Conservation (phyloP, 2,888 invertebrate species). For the Mimachlamys varia region DNA sequence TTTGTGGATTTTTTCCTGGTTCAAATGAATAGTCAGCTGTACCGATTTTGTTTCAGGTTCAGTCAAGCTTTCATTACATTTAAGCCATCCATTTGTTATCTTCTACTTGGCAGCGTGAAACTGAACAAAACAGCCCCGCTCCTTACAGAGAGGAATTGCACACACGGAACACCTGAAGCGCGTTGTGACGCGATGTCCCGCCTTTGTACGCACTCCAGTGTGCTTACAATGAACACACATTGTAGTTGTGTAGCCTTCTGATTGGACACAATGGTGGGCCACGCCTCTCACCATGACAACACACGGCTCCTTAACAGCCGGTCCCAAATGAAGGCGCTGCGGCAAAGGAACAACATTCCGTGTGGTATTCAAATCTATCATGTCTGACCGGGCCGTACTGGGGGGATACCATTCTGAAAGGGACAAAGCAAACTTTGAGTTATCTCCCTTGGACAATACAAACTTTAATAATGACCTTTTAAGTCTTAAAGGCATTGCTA, state of each 20-base stretch:
- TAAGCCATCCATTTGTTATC: not conserved
- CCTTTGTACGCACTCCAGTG: not conserved
- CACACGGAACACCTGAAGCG: slow-evolving; percentile 16
- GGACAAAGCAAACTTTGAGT: slow-evolving; percentile 29
- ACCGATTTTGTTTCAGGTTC: too few species aligned
- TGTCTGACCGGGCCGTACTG: not conserved
- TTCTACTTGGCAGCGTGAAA: not conserved
- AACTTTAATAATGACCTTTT: not conserved
- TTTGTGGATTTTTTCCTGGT: not conserved
- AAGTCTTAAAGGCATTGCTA: not conserved
- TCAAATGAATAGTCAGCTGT: not conserved
- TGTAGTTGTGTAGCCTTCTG: not conserved
- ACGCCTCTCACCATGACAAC: not conserved
- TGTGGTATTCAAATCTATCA: slow-evolving; percentile 34
- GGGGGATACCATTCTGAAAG: slow-evolving; percentile 33
- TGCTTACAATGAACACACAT: slow-evolving; percentile 18
- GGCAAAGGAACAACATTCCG: slow-evolving; percentile 9
- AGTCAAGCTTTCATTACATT: not conserved
- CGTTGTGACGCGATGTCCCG: not conserved
- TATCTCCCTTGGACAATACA: not conserved
- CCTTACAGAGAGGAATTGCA: not conserved
- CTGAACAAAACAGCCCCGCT: not conserved
- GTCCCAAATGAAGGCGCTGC: slow-evolving; percentile 7
- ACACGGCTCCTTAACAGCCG: not conserved
- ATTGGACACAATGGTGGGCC: not conserved